Evolutionary conservation across 2,113 vertebrate species (phyloP).

Genomic region (Poecilia latipinna): DNA sequence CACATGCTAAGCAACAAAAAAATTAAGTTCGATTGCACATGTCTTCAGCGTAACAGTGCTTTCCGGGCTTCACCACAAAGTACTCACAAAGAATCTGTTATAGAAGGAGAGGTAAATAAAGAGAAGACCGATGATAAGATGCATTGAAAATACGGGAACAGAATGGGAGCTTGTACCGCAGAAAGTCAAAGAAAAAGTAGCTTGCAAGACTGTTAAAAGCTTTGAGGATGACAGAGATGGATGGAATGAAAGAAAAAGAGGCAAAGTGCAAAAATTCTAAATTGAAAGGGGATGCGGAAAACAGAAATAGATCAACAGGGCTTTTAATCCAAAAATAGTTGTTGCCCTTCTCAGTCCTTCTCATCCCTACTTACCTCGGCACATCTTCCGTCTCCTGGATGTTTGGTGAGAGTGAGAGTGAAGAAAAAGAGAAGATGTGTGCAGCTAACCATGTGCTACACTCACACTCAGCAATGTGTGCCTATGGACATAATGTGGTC

Average conservation of each 20-base stretch:
- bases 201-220: slow-evolving; percentile 40
- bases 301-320: slow-evolving; percentile 73
- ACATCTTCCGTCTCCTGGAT: slow-evolving; percentile 30
- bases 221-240: slow-evolving; percentile 55
- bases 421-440: slow-evolving; percentile 42
- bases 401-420: slow-evolving; percentile 50
- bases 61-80: slow-evolving; percentile 14
- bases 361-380: slow-evolving; percentile 44
- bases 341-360: slow-evolving; percentile 42
- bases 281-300: slow-evolving; percentile 64
- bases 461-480: slow-evolving; percentile 17
- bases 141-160: slow-evolving; percentile 17
- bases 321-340: slow-evolving; percentile 74
- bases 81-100: slow-evolving; percentile 27
- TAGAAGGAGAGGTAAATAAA: slow-evolving; percentile 19
- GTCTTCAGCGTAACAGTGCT: slow-evolving; percentile 24
- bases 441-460: slow-evolving; percentile 4
- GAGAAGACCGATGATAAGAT: slow-evolving; percentile 16
- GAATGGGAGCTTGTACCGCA: slow-evolving; percentile 14
- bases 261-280: slow-evolving; percentile 59
- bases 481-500: slow-evolving; percentile 45
- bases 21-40: neutral
- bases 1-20: neutral
- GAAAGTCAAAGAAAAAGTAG: slow-evolving; percentile 31
- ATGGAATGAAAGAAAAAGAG: slow-evolving; percentile 46